Evolutionary conservation across 2,113 vertebrate genomes (phyloP).

Genomic region (Tichodroma muraria): DNA sequence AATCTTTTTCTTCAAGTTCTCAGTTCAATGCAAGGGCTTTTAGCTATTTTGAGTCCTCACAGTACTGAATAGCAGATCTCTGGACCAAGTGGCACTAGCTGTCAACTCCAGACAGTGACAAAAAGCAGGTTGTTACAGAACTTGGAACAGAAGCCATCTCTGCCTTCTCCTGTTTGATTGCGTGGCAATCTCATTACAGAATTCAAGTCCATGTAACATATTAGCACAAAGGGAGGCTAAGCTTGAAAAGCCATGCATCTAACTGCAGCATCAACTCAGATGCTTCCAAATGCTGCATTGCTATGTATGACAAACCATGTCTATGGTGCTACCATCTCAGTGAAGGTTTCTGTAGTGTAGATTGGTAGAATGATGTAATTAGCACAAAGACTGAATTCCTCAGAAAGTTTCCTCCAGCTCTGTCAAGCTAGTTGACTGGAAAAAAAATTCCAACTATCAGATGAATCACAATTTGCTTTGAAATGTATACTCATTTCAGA

Average conservation of each 20-base stretch:
- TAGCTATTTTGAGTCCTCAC: not conserved
- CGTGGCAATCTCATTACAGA: not conserved
- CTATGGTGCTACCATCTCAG: not conserved
- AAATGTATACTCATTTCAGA: not conserved
- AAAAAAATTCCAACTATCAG: not conserved
- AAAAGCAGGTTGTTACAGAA: not conserved
- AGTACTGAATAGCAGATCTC: not conserved
- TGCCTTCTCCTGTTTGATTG: not conserved
- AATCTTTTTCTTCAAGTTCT: not conserved
- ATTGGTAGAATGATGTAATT: not conserved
- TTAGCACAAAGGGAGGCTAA: not conserved
- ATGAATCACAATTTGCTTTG: not conserved
- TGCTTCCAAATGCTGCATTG: not conserved
- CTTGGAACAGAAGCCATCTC: not conserved
- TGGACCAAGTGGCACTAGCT: not conserved
- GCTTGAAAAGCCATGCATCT: not conserved
- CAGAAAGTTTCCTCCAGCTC: not conserved
- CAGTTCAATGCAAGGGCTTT: not conserved
- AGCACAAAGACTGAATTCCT: not conserved
- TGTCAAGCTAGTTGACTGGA: not conserved
- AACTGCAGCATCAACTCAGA: not conserved
- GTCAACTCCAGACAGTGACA: not conserved
- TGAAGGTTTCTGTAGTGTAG: not conserved
- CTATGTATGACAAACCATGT: not conserved
- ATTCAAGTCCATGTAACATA: not conserved